Evolutionary conservation across 2,888 invertebrate species (phyloP), one percentile per base, ranked within the genome.

Genomic region (Drosophila anomalata): DNA sequence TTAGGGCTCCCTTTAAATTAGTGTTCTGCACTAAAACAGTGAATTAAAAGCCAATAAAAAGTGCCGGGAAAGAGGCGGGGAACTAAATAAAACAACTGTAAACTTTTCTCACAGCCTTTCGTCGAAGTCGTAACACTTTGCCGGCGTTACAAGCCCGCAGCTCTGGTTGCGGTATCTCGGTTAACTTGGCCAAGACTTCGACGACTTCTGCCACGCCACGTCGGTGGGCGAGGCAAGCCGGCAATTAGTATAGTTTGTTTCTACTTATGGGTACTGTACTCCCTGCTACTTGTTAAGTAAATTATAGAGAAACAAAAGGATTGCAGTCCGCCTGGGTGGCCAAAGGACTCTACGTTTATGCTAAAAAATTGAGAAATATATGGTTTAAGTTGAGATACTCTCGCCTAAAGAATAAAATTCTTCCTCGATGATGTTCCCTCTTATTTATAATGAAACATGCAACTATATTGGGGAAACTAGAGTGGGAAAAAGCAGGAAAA

Each of bases 31-130:
- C 48, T 62, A 66, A 66, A 60, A 42, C 73, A 55, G 56, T 72
- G 65, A 86, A 86, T 81, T 82, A 82, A 86, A 78, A 83, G 62
- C 78, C 84, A 83, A 83, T 83, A 80, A 80, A 83, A 76, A 76
- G 41, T 17, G 17, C 1, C 72, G 79, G 55, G 70, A 33, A 48
- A 41, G 53, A 12, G 41, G 77, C 33, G 60, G 48, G 61, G 36
- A 14, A 14, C 61, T 48, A 36, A 14, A 11, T 48, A 17, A 29
- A 67, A 59, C 75, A 79, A 85, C 75, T 73, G 73, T 74, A 73
- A 81, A 83, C 54, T 81, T 83, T 83, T 76, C 76, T 84, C 81
- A 83, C 80, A 76, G 76, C 73, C 71, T 70, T 80, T 65, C 36
- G 61, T 66, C 66, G 65, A 53, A 59, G 41, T 62, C 63, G 63